Evolutionary conservation across 53 echinoderm and acorn worm genomes (phyloP), one percentile per base, ranked within the genome.

Genomic region (Henricia sp.): DNA sequence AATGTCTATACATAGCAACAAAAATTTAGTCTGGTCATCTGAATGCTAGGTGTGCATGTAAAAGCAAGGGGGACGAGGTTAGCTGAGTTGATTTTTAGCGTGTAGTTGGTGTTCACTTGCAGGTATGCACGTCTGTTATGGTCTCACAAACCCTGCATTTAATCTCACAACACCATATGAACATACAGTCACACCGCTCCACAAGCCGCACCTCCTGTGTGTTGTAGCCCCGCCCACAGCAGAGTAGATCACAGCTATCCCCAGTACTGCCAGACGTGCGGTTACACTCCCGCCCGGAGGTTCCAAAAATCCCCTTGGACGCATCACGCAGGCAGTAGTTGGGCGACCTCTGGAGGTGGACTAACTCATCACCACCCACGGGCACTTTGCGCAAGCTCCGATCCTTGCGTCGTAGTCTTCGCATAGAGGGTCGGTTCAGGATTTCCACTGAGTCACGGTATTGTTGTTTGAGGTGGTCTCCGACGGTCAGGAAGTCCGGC

Each of bases 141-240:
- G 90, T 84, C 58, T 90, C 90, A 52, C 97, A 97, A 16, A 92
- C 69, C 60, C 83, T 83, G 52, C 97, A 97, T 60, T 90, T 94
- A 27, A 97, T 94, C 63, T 92, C 90, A 39, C 97, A 97, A 73
- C 97, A 97, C 97, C 97, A 97, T 58, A 96, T 83, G 74, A 97
- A 97, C 75, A 83, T 86, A 69, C 97, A 97, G 56, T 94, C 90
- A 68, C 97, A 97, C 32, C 94, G 64, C 51, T 97, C 94, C 27
- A 94, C 90, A 3, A 64, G 52, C 19, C 90, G 62, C 51, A 88
- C 90, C 44, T 89, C 94, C 59, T 88, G 90, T 34, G 89, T 92
- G 83, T 97, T 97, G 72, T 97, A 97, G 0, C 97, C 97, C 32
- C 96, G 68, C 3, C 95, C 95, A 71, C 95, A 95, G 52, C 96